phyloP scores from a whole-genome alignment of 2,113 vertebrate species.

The Hypocryptadius cinnamomeus region DNA sequence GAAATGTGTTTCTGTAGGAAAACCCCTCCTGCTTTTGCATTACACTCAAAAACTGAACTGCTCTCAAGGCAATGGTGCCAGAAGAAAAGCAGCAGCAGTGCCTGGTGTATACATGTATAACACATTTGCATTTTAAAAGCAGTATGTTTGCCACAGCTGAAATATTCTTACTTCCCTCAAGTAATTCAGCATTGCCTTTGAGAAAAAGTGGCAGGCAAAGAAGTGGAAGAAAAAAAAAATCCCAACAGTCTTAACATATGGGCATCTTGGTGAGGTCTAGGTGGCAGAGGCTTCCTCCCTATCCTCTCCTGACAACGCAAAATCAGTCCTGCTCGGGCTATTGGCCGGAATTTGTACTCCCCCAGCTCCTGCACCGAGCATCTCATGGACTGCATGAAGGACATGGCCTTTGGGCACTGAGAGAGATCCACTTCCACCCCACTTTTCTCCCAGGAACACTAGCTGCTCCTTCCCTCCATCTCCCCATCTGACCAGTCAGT shows the following conservation, averaged over 20 bases:
- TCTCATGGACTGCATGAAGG: background rate
- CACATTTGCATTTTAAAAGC: slow-evolving; percentile 32
- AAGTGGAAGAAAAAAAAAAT: background rate
- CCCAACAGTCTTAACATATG: background rate
- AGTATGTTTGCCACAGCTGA: background rate
- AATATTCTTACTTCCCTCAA: background rate
- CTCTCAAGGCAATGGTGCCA: background rate
- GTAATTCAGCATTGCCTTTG: background rate
- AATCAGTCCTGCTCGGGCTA: background rate
- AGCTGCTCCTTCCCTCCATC: background rate
- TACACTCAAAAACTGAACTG: background rate
- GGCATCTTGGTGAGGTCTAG: background rate
- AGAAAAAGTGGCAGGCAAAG: background rate
- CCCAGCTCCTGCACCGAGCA: fast-evolving
- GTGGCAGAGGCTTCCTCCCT: background rate
- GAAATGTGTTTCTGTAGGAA: background rate
- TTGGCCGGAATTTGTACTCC: background rate
- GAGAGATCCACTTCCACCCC: background rate
- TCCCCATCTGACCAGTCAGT: fast-evolving
- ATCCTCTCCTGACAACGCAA: background rate
- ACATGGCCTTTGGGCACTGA: background rate
- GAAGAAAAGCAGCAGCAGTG: slow-evolving; percentile 9
- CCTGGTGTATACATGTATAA: background rate
- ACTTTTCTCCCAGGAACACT: background rate
- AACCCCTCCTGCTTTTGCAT: background rate